Evolutionary conservation across 2,113 vertebrate species (phyloP), one percentile per base, ranked within the genome.

Genomic region (Eupsittula cactorum): DNA sequence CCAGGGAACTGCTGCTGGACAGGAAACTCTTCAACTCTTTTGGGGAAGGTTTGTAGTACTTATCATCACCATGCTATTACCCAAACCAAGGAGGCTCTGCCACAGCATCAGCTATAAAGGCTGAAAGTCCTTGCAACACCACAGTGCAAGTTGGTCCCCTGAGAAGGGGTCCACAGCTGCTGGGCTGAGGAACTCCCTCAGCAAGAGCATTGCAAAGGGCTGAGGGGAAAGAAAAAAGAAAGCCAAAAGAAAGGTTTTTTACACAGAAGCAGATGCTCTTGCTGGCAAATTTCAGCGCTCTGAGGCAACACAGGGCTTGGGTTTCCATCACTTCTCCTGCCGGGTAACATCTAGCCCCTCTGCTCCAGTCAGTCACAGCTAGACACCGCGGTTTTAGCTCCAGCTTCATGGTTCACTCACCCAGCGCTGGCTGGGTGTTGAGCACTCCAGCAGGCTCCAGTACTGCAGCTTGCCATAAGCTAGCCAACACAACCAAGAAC

Each of bases 381-480:
- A 65, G 53, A 42, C 3, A 10, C 11, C 0, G 0, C 10, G 21
- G 9, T 62, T 76, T 23, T 27, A 76, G 23, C 19, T 53, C 44
- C 50, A 67, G 75, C 24, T 52, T 41, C 33, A 19, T 1, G 3
- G 50, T 20, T 85, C 0, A 0, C 50, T 29, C 3, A 5, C 10
- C 59, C 0, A 0, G 13, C 3, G 5, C 42, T 29, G 59, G 70
- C 35, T 37, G 11, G 17, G 12, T 27, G 41, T 8, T 21, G n/a
- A 85, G 69, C 75, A 71, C 19, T 19, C 49, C 50, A 35, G 23
- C 31, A 50, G 57, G 41, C 35, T 85, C 39, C 59, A 49, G 39
- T 4, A 19, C 39, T 1, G 0, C 24, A 19, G 35, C 64, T 33
- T 88, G 37, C 42, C 0, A 0, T 31, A 44, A 77, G 50, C 44